A percentile compares a stretch with the other conserved stretches of the same genome.
Evolutionary conservation across 2,113 vertebrate species (phyloP).

Genomic region (Thryonomys swinderianus): DNA sequence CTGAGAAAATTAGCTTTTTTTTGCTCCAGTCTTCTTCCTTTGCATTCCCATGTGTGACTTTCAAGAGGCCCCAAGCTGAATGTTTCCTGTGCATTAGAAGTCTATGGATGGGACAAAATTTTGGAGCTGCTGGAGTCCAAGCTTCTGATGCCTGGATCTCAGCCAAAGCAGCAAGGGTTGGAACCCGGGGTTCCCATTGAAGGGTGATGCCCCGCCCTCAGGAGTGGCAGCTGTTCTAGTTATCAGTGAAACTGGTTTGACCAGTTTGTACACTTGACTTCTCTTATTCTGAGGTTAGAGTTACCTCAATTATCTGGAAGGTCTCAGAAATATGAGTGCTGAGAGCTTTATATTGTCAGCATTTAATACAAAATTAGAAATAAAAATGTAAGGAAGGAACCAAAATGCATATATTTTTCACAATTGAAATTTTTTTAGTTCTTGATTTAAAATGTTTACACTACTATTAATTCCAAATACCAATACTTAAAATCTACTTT

Average conservation of each 20-base stretch:
- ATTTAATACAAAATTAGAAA: not conserved
- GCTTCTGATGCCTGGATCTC: not conserved
- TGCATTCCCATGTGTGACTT: not conserved
- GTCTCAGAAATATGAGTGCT: not conserved
- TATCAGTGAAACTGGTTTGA: no score
- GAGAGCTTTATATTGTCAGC: not conserved
- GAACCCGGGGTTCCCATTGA: not conserved
- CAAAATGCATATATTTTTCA: not conserved
- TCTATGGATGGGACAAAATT: not conserved
- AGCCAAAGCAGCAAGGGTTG: not conserved
- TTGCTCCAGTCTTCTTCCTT: not conserved
- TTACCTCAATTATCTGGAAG: not conserved
- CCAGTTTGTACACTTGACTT: not conserved
- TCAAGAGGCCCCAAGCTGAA: not conserved
- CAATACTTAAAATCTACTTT: not conserved
- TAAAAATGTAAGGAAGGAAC: not conserved
- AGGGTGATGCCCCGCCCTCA: not conserved
- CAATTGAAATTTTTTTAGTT: not conserved
- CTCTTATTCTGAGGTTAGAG: not conserved
- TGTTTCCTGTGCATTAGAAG: no score
- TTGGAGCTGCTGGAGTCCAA: not conserved
- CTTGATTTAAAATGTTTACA: not conserved
- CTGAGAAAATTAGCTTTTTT: not conserved
- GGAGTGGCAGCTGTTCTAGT: not conserved
- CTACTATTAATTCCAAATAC: not conserved